Conservation (phyloP, 2,113 vertebrate genomes). For the Chloropsis hardwickii region DNA sequence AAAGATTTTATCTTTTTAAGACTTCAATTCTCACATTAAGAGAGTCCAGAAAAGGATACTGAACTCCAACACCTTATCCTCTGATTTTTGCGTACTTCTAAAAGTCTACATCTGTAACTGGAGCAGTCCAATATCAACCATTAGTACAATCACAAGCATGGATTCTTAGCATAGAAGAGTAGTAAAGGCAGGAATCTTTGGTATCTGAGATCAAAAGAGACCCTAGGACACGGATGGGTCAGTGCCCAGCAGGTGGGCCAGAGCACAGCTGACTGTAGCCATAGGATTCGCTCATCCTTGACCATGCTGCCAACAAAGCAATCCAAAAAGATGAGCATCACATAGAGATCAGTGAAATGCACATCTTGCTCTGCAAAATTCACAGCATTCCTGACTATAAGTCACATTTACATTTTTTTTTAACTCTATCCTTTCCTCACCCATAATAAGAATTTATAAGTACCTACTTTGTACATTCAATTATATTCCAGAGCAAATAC, state of each 20-base stretch:
- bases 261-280: conserved; percentile 1
- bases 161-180: background rate
- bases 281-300: background rate
- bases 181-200: conserved; percentile 25
- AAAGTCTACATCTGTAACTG: background rate
- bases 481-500: background rate
- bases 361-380: background rate
- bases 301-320: background rate
- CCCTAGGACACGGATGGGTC: background rate
- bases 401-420: background rate
- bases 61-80: background rate
- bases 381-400: background rate
- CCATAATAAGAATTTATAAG: background rate
- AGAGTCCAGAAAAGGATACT: background rate
- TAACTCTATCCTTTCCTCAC: background rate
- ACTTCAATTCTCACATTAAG: background rate
- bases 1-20: background rate
- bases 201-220: conserved; percentile 29
- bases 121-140: background rate
- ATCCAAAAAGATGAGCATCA: background rate
- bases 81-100: background rate
- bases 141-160: background rate
- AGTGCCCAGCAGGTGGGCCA: conserved; percentile 38
- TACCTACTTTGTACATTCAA: background rate
- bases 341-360: background rate